phyloP scores from a whole-genome alignment of 1,140 invertebrate species.

The Glomeris maerens region DNA sequence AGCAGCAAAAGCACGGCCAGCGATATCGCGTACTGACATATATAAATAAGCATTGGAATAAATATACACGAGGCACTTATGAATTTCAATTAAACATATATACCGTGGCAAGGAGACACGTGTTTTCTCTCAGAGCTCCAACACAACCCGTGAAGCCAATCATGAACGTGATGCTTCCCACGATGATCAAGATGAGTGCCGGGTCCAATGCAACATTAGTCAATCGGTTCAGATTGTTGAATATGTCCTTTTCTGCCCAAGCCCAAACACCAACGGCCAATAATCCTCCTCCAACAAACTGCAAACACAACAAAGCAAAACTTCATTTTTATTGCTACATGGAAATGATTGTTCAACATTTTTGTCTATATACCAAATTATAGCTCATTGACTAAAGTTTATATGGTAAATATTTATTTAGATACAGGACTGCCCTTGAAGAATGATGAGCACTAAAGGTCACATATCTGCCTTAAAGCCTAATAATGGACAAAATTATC shows the following conservation, averaged over 20 bases:
- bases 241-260: slow-evolving; percentile 92
- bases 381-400: no score
- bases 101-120: slow-evolving; percentile 57
- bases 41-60: no score
- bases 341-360: no score
- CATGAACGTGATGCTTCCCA: slow-evolving; percentile 78
- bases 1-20: slow-evolving; percentile 72
- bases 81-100: no score
- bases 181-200: slow-evolving; percentile 84
- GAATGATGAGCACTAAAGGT: no score
- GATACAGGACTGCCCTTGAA: no score
- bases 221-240: slow-evolving; percentile 76
- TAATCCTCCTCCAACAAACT: slow-evolving; percentile 72
- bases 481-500: no score
- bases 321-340: no score
- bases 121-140: slow-evolving; percentile 67
- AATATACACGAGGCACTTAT: no score
- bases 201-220: slow-evolving; percentile 80
- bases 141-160: slow-evolving; percentile 95
- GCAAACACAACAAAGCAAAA: slow-evolving; percentile 4
- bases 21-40: slow-evolving; percentile 80
- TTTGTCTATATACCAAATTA: no score
- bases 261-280: slow-evolving; percentile 88
- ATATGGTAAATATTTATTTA: no score
- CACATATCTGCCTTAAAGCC: no score